Evolutionary conservation across 2,797 vertebrate species (phyloP).

Genomic region (Schizopygopsis malacanthus): DNA sequence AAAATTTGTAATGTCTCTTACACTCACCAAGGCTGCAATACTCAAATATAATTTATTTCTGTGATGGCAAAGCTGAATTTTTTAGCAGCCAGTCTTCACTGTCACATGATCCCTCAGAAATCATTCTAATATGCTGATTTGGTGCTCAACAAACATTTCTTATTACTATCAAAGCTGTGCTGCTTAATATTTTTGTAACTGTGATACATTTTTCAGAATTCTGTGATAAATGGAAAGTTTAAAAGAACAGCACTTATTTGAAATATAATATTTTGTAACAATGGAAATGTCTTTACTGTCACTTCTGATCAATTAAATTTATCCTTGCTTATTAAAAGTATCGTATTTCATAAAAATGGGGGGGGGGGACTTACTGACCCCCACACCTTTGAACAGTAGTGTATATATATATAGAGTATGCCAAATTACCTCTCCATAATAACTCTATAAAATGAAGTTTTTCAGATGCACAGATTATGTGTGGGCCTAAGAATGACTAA

Average conservation of each 20-base stretch:
- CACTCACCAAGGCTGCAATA: background rate
- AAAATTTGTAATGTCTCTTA: no score
- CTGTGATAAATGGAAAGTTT: background rate
- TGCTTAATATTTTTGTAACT: background rate
- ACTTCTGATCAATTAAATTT: background rate
- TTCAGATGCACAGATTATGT: background rate
- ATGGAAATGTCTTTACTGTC: background rate
- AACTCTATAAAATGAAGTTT: background rate
- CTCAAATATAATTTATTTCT: background rate
- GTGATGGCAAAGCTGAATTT: background rate
- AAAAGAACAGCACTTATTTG: no score
- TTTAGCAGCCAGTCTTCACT: background rate
- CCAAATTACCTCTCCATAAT: background rate
- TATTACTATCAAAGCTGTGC: no score
- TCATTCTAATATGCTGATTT: background rate
- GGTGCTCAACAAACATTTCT: background rate
- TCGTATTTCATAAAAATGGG: background rate
- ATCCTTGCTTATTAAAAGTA: background rate
- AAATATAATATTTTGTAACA: background rate
- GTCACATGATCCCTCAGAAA: background rate
- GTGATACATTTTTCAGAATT: background rate
- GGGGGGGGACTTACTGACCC: background rate
- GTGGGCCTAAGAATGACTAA: background rate
- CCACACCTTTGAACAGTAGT: background rate
- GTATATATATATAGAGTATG: background rate